These are phyloP conservation scores for Geotrupes spiniger DNA, from an alignment of 2,888 invertebrate genomes.

Conservation along the genomic window DNA sequence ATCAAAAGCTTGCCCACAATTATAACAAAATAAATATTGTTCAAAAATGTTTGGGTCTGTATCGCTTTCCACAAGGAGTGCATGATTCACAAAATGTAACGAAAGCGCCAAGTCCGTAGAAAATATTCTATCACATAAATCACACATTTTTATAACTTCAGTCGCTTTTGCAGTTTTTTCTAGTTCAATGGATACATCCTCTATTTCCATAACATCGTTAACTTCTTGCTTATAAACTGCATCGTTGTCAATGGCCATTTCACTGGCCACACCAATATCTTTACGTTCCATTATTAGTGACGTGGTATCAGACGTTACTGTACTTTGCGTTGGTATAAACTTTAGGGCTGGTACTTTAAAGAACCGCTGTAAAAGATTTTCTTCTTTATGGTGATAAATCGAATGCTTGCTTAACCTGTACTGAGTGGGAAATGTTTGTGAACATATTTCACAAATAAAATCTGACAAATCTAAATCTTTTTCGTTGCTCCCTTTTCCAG, in stretches of 20 bases:
- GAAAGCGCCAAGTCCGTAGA: conserved; percentile 20
- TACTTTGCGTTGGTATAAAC: neutral
- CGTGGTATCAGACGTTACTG: conserved; percentile 5
- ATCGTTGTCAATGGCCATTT: neutral
- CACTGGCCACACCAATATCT: too few species aligned
- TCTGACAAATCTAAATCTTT: neutral
- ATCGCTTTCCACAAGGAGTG: conserved; percentile 22
- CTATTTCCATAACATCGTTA: neutral
- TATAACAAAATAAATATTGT: conserved; percentile 28
- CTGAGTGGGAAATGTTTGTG: conserved; percentile 15
- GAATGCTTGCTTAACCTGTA: conserved; percentile 24
- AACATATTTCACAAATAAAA: conserved; percentile 19
- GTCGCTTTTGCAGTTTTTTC: conserved; percentile 3
- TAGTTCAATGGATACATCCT: neutral
- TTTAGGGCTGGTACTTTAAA: neutral
- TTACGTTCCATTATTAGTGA: conserved; percentile 15
- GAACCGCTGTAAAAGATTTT: conserved; percentile 18
- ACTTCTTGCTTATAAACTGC: neutral
- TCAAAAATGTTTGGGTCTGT: conserved; percentile 21
- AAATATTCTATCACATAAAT: conserved; percentile 27
- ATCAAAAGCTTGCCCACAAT: conserved; percentile 34
- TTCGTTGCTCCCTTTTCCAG: neutral
- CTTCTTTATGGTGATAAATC: conserved; percentile 19
- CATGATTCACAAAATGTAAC: conserved; percentile 31
- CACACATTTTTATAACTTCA: conserved; percentile 20